Percentiles rank a stretch among this genome's conserved stretches.
Conservation (phyloP, 1,140 invertebrate genomes). For the Polypedilum pembai region DNA sequence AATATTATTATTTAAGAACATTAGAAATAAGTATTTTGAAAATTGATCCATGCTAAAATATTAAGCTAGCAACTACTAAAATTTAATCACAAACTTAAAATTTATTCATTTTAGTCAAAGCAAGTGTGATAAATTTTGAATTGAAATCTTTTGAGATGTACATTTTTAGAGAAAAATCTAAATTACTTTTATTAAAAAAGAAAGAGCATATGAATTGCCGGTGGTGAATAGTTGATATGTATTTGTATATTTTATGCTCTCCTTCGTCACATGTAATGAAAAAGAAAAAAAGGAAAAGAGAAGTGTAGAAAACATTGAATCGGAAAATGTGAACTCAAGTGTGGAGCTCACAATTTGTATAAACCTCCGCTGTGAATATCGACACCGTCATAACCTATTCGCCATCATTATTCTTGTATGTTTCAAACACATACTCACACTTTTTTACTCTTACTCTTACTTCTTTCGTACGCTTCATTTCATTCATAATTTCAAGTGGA, state of each 20-base stretch:
- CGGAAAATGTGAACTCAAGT: constrained; percentile 26
- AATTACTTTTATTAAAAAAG: neutral
- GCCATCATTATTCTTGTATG: constrained; percentile 21
- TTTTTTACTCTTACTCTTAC: neutral
- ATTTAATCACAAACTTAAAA: too few relatives aligned
- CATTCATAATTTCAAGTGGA: constrained; percentile 19
- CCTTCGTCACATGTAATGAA: neutral
- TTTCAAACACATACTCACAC: neutral
- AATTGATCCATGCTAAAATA: neutral
- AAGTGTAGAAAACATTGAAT: constrained; percentile 13
- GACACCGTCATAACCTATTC: constrained; percentile 21
- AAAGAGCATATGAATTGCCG: neutral
- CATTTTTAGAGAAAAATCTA: too few relatives aligned
- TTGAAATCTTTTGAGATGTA: too few relatives aligned
- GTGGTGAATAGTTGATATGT: neutral
- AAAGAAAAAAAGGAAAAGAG: neutral
- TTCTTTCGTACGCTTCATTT: neutral
- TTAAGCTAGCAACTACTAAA: neutral
- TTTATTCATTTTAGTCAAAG: too few relatives aligned
- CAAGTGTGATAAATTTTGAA: too few relatives aligned
- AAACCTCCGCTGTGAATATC: constrained; percentile 7
- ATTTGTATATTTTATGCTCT: neutral
- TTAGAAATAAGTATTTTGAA: neutral
- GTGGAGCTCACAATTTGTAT: constrained; percentile 20
- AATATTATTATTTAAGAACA: neutral